Percentiles rank a stretch among this genome's conserved stretches.
These are phyloP conservation scores for Zaprionus taronus DNA, from an alignment of 1,140 invertebrate genomes.

Conservation along the genomic window DNA sequence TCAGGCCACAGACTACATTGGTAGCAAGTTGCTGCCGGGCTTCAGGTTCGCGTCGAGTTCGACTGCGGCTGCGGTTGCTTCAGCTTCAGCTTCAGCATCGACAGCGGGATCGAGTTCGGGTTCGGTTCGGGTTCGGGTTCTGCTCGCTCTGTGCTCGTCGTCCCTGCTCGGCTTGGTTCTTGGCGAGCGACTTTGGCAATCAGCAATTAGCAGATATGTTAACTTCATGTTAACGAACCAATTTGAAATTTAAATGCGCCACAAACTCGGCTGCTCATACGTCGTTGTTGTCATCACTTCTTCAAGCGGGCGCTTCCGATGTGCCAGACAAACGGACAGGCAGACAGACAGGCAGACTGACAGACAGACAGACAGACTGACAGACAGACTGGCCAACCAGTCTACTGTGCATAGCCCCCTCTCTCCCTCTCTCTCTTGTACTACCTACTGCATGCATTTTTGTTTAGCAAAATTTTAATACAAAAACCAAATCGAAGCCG, in stretches of 20 bases:
- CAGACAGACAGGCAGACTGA: neutral
- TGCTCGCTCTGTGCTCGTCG: conserved; percentile 14
- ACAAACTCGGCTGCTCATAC: conserved; percentile 79
- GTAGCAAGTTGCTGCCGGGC: conserved; percentile 70
- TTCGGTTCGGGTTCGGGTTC: conserved; percentile 11
- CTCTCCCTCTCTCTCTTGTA: neutral
- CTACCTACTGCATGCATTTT: conserved; percentile 52
- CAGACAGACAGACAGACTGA: neutral
- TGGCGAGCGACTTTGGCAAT: conserved; percentile 77
- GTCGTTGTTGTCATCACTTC: conserved; percentile 79
- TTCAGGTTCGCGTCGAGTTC: conserved; percentile 47
- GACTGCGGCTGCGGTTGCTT: neutral
- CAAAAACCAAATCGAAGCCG: conserved; percentile 66
- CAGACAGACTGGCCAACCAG: conserved; percentile 33
- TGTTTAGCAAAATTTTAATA: conserved; percentile 78
- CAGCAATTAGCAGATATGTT: conserved; percentile 82
- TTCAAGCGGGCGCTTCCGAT: conserved; percentile 66
- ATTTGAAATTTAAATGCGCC: conserved; percentile 83
- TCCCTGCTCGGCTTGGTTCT: conserved; percentile 18
- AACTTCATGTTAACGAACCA: conserved; percentile 83
- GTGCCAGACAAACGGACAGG: conserved; percentile 5
- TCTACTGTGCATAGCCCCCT: conserved; percentile 10
- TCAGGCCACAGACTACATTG: conserved; percentile 63
- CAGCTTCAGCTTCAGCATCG: conserved; percentile 1
- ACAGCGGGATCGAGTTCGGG: conserved; percentile 20